Percentiles rank a stretch among this genome's conserved stretches.
Evolutionary conservation across 2,113 vertebrate genomes (phyloP).

Genomic region (Sylvia atricapilla): DNA sequence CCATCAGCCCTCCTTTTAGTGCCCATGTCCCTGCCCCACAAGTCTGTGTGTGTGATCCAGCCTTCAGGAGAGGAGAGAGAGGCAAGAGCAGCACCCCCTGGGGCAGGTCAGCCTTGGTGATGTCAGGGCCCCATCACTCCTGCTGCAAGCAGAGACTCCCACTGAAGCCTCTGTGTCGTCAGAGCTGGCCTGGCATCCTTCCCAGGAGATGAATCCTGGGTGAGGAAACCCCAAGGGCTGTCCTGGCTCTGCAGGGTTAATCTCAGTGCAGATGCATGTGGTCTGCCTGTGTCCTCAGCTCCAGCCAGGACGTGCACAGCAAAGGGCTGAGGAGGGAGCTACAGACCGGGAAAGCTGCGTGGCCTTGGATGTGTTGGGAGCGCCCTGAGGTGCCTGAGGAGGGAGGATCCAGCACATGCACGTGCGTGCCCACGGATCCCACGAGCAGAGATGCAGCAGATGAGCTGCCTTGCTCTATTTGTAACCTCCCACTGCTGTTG

Average conservation of each 20-base stretch:
- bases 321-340: constrained; percentile 47
- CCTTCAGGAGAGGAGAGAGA: background rate
- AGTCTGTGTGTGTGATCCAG: background rate
- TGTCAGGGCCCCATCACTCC: background rate
- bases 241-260: background rate
- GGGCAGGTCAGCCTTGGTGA: background rate
- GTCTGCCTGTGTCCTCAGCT: background rate
- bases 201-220: background rate
- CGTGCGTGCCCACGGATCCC: background rate
- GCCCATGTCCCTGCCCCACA: fast-evolving
- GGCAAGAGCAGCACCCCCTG: background rate
- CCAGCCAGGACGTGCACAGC: background rate
- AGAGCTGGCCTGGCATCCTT: background rate
- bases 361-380: background rate
- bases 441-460: background rate
- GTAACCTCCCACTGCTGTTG: constrained; percentile 31
- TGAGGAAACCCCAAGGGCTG: background rate
- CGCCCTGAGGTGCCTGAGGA: background rate
- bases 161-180: background rate
- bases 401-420: background rate
- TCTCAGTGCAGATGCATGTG: background rate
- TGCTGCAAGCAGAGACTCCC: background rate
- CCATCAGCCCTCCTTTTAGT: background rate
- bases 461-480: constrained; percentile 9
- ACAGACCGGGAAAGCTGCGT: background rate